Evolutionary conservation across 1,140 invertebrate species (phyloP).

Genomic region (Bombus balteatus): DNA sequence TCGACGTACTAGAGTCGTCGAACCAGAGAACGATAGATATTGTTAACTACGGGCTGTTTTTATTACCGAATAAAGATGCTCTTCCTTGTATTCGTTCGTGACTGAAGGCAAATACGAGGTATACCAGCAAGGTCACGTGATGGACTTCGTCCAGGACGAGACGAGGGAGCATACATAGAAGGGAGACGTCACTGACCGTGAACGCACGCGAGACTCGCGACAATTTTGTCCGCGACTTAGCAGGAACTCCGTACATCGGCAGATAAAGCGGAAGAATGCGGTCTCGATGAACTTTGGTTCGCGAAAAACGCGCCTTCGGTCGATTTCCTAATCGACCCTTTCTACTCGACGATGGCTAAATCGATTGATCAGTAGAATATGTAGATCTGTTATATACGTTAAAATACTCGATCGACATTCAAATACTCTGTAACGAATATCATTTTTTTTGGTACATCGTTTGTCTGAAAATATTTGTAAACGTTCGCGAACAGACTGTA

Average conservation of each 20-base stretch:
- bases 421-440: not conserved
- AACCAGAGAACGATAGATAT: not conserved
- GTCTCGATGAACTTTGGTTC: constrained; percentile 41
- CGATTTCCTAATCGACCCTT: constrained; percentile 12
- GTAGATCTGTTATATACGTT: too few relatives aligned
- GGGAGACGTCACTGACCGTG: constrained; percentile 67
- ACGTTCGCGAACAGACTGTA: too few relatives aligned
- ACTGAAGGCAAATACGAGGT: constrained; percentile 41
- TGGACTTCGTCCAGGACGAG: constrained; percentile 38
- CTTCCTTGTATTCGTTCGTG: constrained; percentile 11
- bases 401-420: not conserved
- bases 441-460: not conserved
- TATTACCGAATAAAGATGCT: not conserved
- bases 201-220: constrained; percentile 62
- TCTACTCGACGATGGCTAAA: not conserved
- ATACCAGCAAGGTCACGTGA: constrained; percentile 57
- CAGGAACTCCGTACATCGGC: constrained; percentile 44
- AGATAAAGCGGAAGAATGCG: constrained; percentile 47
- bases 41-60: not conserved
- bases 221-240: constrained; percentile 55
- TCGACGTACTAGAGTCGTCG: not conserved
- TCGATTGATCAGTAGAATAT: too few relatives aligned
- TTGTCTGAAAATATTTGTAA: not conserved
- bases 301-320: constrained; percentile 20
- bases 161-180: constrained; percentile 48